Evolutionary conservation across 2,888 invertebrate genomes (phyloP).

Genomic region (Drosophila emarginata): DNA sequence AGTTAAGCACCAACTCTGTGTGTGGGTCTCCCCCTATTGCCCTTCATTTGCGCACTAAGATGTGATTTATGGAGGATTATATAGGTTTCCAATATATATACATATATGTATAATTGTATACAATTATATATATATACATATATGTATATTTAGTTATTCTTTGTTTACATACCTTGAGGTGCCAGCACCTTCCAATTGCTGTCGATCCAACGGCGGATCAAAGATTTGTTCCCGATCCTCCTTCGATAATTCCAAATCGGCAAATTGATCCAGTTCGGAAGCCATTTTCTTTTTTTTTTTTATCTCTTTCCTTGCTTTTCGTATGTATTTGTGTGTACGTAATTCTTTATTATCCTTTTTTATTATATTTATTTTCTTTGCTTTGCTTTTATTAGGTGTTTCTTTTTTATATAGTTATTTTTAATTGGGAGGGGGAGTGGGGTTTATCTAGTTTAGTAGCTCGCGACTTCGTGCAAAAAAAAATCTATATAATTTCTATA

Average conservation of each 20-base stretch:
- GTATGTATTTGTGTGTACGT: conserved; percentile 12
- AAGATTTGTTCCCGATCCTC: conserved; percentile 90
- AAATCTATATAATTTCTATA: conserved; percentile 22
- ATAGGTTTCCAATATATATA: not conserved
- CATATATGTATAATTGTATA: not conserved
- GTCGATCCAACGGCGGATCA: conserved; percentile 84
- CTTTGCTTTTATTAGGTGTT: not conserved
- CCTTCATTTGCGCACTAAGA: not conserved
- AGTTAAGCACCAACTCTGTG: not conserved
- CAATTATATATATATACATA: not conserved
- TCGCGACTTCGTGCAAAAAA: conserved; percentile 31
- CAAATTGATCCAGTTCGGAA: conserved; percentile 85
- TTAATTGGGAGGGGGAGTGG: too few species aligned
- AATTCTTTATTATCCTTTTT: not conserved
- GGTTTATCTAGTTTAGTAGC: not conserved
- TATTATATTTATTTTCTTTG: not conserved
- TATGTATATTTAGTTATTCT: conserved; percentile 16
- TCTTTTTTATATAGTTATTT: not conserved
- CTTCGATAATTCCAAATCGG: conserved; percentile 87
- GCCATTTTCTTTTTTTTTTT: conserved; percentile 73
- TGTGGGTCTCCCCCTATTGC: not conserved
- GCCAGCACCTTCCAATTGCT: conserved; percentile 83
- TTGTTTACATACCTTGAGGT: conserved; percentile 80
- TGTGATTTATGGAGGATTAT: not conserved
- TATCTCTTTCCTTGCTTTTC: conserved; percentile 38